These are phyloP conservation scores for Capromys pilorides DNA, from an alignment of 2,797 vertebrate genomes.

Conservation along the genomic window DNA sequence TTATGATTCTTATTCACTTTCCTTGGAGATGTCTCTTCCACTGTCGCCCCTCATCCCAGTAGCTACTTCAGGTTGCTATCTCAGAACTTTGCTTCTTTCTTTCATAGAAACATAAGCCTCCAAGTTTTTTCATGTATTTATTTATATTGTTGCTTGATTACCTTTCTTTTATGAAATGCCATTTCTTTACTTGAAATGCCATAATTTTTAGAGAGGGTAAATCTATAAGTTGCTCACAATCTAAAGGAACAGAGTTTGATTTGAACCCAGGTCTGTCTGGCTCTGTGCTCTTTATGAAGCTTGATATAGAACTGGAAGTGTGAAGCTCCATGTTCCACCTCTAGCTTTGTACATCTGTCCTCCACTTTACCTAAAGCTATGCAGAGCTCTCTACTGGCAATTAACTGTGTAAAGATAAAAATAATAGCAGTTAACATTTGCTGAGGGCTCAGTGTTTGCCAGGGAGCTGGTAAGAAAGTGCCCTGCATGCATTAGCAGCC, in stretches of 20 bases:
- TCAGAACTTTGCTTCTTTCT: background rate
- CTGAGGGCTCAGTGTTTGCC: background rate
- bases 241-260: background rate
- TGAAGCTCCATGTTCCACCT: fast-evolving
- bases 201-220: background rate
- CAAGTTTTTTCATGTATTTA: background rate
- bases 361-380: background rate
- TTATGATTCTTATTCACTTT: background rate
- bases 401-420: background rate
- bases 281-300: background rate
- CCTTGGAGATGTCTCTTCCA: background rate
- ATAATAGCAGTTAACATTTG: background rate
- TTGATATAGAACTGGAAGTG: background rate
- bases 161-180: conserved; percentile 5
- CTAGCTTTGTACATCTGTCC: background rate
- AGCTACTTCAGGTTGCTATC: background rate
- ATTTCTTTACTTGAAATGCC: background rate
- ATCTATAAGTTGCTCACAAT: background rate
- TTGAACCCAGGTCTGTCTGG: background rate
- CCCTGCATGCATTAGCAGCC: background rate
- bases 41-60: background rate
- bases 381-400: background rate
- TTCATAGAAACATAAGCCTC: background rate
- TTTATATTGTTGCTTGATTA: background rate
- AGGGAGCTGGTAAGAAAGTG: background rate